Conservation (phyloP, 1,140 invertebrate species). For the Uloborus diversus region DNA sequence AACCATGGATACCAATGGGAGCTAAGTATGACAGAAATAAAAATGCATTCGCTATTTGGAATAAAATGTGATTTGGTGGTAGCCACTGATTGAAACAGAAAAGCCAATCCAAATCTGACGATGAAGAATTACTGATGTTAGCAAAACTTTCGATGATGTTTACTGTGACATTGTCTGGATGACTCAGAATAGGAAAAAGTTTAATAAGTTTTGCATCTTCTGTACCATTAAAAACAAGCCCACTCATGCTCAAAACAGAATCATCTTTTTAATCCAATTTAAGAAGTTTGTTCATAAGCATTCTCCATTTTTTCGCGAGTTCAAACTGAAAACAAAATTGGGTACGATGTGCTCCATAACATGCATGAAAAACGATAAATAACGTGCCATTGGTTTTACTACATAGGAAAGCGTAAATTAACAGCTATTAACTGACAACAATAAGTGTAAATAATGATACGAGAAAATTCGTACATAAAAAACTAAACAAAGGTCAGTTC, state of each 20-base stretch:
- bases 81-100: constrained; percentile 25
- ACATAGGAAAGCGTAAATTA: too few relatives aligned
- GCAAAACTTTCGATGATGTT: not conserved
- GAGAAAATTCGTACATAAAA: too few relatives aligned
- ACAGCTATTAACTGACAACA: too few relatives aligned
- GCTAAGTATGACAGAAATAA: constrained; percentile 82
- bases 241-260: not conserved
- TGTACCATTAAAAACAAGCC: not conserved
- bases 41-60: constrained; percentile 81
- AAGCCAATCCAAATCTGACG: constrained; percentile 7
- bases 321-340: too few relatives aligned
- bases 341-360: too few relatives aligned
- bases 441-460: too few relatives aligned
- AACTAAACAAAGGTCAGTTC: too few relatives aligned
- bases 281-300: not conserved
- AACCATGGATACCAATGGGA: constrained; percentile 79
- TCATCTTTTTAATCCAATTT: constrained; percentile 7
- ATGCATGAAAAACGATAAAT: too few relatives aligned
- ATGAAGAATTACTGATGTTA: not conserved
- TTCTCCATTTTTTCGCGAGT: too few relatives aligned
- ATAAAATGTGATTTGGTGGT: constrained; percentile 58
- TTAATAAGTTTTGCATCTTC: not conserved
- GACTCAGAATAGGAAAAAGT: not conserved
- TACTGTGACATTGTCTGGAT: constrained; percentile 25
- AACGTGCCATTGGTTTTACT: too few relatives aligned